phyloP scores from a whole-genome alignment of 1,140 invertebrate genomes.

The Drosophila sp. region DNA sequence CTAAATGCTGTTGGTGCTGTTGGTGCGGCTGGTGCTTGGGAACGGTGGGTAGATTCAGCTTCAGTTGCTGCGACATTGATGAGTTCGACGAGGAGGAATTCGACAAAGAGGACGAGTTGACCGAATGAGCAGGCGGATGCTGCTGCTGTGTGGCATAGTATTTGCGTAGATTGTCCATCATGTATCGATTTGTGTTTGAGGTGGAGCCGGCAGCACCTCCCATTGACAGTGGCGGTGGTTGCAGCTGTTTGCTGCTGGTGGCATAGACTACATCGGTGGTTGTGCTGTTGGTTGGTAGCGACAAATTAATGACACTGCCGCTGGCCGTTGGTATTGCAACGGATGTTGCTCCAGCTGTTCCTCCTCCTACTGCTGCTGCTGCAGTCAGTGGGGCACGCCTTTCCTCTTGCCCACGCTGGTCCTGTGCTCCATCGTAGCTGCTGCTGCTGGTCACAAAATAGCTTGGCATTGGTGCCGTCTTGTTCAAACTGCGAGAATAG shows the following conservation, averaged over 20 bases:
- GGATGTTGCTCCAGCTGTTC: conserved; percentile 25
- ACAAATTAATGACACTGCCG: conserved; percentile 51
- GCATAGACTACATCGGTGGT: conserved; percentile 58
- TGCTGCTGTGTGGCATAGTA: conserved; percentile 78
- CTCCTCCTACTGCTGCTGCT: conserved; percentile 19
- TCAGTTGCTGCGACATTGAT: conserved; percentile 66
- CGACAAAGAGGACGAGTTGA: conserved; percentile 77
- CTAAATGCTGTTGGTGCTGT: conserved; percentile 57
- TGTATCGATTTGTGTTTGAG: conserved; percentile 64
- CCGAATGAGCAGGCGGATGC: conserved; percentile 71
- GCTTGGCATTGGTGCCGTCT: conserved; percentile 1
- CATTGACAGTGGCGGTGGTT: conserved; percentile 9
- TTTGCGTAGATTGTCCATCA: conserved; percentile 78
- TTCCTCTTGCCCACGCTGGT: conserved; percentile 23
- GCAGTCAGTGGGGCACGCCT: conserved; percentile 20
- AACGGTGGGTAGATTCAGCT: conserved; percentile 48
- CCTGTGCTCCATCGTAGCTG: not conserved
- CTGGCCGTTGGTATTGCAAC: conserved; percentile 34
- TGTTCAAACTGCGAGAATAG: conserved; percentile 53
- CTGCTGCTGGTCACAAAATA: not conserved
- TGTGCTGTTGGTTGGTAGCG: conserved; percentile 21
- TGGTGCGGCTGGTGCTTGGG: conserved; percentile 23
- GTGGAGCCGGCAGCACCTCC: not conserved
- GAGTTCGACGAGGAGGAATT: conserved; percentile 80
- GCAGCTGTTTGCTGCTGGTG: conserved; percentile 67